Evolutionary conservation across 1,140 invertebrate species (phyloP), one percentile per base, ranked within the genome.

Genomic region (Calliopsis andreniformis): DNA sequence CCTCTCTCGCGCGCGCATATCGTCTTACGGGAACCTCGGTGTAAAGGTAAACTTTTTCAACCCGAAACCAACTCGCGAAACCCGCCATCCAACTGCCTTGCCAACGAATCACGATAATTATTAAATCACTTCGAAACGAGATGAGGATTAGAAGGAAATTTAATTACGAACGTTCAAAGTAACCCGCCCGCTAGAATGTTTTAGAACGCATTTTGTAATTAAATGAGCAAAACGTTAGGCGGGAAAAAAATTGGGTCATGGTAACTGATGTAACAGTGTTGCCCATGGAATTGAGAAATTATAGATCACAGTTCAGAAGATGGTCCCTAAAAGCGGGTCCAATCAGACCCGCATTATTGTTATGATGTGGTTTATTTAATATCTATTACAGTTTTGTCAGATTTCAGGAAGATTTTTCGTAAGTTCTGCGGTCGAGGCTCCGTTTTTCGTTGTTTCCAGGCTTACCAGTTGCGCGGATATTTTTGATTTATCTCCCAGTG

Each of bases 1-100:
- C 39, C 35, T 53, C 45, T 62, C n/a, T 47, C 45, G 70, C 35
- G 35, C 28, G 30, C 47, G 51, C 39, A 35, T 84, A 61, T 88
- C 76, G 72, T 77, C 69, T 87, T 87, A 78, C 87, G 66, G 76
- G 83, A 10, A 10, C 35, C 42, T 43, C 18, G 5, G 30, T 18
- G 39, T 32, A 55, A 63, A 49, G 45, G 25, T 28, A 61, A 61
- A 43, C 55, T n/a, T 25, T 56, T 43, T 79, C 77, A 72, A 69
- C 75, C 16, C 42, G 7, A 14, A 3, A 0, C 35, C 39, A 12
- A 18, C 18, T 25, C 8, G 16, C 12, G 39, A 25, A 45, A 10
- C n/a, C 18, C 32, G 45, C 20, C 8, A 2, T 7, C 6, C 6
- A 35, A 30, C 2, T 0, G 2, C 2, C 30, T 8, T 10, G 20